Conservation (phyloP, 1,140 invertebrate genomes). For the Drosophila micromelanica region DNA sequence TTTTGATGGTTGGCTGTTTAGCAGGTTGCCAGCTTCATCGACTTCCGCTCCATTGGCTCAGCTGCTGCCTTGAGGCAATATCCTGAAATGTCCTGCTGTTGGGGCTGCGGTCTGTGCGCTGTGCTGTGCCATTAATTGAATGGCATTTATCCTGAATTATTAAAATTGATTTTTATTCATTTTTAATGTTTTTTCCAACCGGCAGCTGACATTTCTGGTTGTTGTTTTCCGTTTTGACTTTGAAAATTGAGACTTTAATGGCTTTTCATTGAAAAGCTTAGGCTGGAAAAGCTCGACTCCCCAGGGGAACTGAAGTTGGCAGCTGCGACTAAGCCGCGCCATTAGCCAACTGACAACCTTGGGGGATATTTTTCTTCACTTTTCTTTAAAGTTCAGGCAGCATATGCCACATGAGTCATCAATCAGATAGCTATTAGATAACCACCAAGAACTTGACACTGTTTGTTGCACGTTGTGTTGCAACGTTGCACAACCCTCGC, state of each 20-base stretch:
- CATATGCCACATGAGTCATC: conserved; percentile 72
- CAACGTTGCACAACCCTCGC: conserved; percentile 30
- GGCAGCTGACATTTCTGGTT: conserved; percentile 41
- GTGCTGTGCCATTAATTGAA: conserved; percentile 66
- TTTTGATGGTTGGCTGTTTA: conserved; percentile 52
- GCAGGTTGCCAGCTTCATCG: conserved; percentile 25
- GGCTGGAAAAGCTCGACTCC: conserved; percentile 7
- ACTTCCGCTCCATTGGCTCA: conserved; percentile 74
- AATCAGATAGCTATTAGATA: conserved; percentile 70
- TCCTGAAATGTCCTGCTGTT: conserved; percentile 33
- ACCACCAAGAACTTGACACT: conserved; percentile 56
- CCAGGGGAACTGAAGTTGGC: conserved; percentile 27
- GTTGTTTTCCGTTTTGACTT: conserved; percentile 22
- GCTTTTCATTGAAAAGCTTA: conserved; percentile 67
- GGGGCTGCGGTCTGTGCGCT: conserved; percentile 37
- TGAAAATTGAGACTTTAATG: conserved; percentile 45
- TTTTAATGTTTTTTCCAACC: conserved; percentile 56
- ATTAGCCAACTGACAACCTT: conserved; percentile 38
- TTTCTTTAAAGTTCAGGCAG: conserved; percentile 15
- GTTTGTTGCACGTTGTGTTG: conserved; percentile 30
- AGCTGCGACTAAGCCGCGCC: conserved; percentile 48
- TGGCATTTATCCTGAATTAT: conserved; percentile 77
- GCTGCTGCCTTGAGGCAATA: conserved; percentile 37
- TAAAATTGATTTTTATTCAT: conserved; percentile 80
- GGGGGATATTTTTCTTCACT: conserved; percentile 1